Percentiles rank a stretch among this genome's conserved stretches.
phyloP scores from a whole-genome alignment of 2,113 vertebrate species.

The Cebus imitator region DNA sequence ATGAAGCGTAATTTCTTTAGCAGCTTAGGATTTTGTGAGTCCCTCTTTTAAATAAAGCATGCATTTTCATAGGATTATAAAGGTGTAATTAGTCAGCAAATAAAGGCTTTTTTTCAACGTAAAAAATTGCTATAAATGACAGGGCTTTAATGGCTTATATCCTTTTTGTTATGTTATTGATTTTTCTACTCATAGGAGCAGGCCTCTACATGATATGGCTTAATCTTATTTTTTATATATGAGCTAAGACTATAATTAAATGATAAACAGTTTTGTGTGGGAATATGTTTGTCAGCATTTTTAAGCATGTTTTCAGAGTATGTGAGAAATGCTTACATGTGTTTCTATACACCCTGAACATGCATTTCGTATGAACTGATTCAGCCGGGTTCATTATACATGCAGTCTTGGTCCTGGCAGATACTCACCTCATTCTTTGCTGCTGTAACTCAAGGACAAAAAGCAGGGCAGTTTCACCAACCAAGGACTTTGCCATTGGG shows the following conservation, averaged over 20 bases:
- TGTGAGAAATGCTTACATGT: background rate
- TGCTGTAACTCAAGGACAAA: background rate
- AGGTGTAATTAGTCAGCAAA: background rate
- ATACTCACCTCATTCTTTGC: background rate
- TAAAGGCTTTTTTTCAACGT: background rate
- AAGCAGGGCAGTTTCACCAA: background rate
- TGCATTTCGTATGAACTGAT: background rate
- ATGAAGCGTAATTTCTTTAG: slow-evolving; percentile 48
- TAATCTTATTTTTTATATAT: background rate
- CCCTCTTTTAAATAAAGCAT: background rate
- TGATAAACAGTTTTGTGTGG: background rate
- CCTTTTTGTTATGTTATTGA: background rate
- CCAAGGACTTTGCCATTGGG: background rate
- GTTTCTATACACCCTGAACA: background rate
- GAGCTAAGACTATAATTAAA: slow-evolving; percentile 3
- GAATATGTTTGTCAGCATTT: background rate
- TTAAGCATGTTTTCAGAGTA: background rate
- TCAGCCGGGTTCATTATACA: background rate
- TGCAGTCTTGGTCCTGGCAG: rapidly evolving
- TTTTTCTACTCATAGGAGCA: background rate
- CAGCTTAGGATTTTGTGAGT: background rate
- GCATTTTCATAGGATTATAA: slow-evolving; percentile 24
- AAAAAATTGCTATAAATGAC: background rate
- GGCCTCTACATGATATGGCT: background rate
- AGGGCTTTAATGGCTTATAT: background rate